Evolutionary conservation across 2,113 vertebrate genomes (phyloP).

Genomic region (Pluvialis apricaria): DNA sequence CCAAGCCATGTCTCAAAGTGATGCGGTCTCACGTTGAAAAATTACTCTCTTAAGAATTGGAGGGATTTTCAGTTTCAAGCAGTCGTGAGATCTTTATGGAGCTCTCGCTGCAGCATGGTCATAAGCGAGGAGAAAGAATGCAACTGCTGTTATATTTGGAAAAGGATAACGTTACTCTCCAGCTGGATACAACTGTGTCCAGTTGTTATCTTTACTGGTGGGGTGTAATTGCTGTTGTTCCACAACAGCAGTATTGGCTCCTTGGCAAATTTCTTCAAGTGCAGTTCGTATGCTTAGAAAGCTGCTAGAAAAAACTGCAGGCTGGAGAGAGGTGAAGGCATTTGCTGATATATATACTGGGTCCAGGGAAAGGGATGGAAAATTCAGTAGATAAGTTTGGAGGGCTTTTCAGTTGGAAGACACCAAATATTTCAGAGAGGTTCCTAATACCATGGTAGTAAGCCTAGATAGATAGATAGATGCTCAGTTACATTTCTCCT

Average conservation of each 20-base stretch:
- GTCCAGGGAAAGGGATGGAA: background rate
- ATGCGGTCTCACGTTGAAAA: background rate
- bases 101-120: background rate
- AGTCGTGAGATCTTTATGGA: background rate
- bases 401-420: background rate
- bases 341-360: background rate
- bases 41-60: background rate
- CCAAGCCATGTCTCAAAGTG: background rate
- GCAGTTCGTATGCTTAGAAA: background rate
- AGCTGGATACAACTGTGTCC: background rate
- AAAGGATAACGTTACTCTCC: background rate
- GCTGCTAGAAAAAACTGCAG: background rate
- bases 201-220: background rate
- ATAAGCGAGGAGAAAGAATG: background rate
- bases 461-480: background rate
- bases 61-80: background rate
- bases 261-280: background rate
- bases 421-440: background rate
- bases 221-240: background rate
- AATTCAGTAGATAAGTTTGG: background rate
- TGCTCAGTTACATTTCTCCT: constrained; percentile 51
- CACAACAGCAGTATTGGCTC: background rate
- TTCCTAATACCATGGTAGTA: background rate
- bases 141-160: background rate
- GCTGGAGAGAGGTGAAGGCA: background rate